Base-by-base conservation (phyloP, 2,113 vertebrate species). In the Chroicocephalus ridibundus region DNA sequence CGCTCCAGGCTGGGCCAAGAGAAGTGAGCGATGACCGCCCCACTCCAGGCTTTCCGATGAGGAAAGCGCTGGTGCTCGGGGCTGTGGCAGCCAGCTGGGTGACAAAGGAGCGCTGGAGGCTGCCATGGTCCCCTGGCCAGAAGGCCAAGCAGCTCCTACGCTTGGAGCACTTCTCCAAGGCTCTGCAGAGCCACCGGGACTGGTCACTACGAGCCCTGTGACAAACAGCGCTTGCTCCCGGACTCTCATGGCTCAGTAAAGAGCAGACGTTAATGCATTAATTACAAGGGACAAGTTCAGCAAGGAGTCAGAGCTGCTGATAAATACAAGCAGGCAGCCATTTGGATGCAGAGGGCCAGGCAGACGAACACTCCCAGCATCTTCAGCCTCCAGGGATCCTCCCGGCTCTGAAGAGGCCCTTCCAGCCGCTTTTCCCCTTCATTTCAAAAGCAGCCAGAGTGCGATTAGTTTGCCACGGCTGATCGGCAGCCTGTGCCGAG, bases 11-110 rank as follows among this genome's bases (percentile, higher is more conserved):
- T 8, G 36, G 25, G 16, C 34, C 14, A 3, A 4, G 24, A 70
- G 49, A 32, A 55, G 26, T 1, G 1, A 77, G 49, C 14, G 32
- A 19, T 4, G 26, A 9, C n/a, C 1, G 11, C 29, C 29, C 57
- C 6, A 0, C 32, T 47, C 66, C 54, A 38, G 49, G 22, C 5
- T 60, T 74, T n/a, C 16, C 2, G 47, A n/a, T 1, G 1, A 51
- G n/a, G 64, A 27, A 58, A 47, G 42, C 2, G 2, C 1, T 20
- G 29, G 49, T 36, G 17, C 49, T 38, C 0, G 1, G 32, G 66
- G 36, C 15, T 2, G 1, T 1, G 40, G 52, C 40, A 61, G 24
- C n/a, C 47, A 27, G 32, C 16, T 7, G 7, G 49, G 5, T 1
- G 8, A 44, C 7, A 27, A 17, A 27, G 57, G 8, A 51, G 69